A percentile compares a stretch with the other conserved stretches of the same genome.
These are phyloP conservation scores for Gallinago nigripennis DNA, from an alignment of 2,797 vertebrate genomes.

Conservation along the genomic window DNA sequence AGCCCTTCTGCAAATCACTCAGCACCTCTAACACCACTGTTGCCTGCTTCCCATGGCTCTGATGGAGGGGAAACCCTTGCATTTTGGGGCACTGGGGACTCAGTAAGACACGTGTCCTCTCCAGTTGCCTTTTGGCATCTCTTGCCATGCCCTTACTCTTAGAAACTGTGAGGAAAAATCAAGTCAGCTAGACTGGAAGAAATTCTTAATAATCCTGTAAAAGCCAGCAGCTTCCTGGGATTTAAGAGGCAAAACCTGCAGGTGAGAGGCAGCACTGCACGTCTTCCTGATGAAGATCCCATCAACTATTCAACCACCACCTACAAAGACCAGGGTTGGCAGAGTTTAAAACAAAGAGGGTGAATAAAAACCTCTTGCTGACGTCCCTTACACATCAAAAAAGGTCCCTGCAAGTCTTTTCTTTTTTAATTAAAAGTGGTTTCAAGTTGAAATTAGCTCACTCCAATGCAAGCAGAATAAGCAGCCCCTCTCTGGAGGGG, in stretches of 20 bases:
- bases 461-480: neutral
- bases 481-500: accelerated
- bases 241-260: neutral
- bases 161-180: neutral
- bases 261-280: neutral
- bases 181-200: neutral
- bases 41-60: neutral
- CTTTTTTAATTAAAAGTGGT: neutral
- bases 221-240: neutral
- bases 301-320: neutral
- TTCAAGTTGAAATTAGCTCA: neutral
- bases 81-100: neutral
- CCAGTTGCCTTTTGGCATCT: neutral
- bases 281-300: neutral
- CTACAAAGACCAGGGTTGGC: neutral
- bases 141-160: neutral
- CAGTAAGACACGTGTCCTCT: neutral
- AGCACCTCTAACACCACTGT: accelerated
- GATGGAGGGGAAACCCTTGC: accelerated
- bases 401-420: neutral
- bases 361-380: neutral
- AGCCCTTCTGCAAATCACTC: neutral
- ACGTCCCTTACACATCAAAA: neutral
- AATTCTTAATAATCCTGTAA: neutral
- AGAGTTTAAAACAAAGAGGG: neutral